phyloP scores from a whole-genome alignment of 92 coral and sea anemone species.

The Parazoanthus atlanticus region DNA sequence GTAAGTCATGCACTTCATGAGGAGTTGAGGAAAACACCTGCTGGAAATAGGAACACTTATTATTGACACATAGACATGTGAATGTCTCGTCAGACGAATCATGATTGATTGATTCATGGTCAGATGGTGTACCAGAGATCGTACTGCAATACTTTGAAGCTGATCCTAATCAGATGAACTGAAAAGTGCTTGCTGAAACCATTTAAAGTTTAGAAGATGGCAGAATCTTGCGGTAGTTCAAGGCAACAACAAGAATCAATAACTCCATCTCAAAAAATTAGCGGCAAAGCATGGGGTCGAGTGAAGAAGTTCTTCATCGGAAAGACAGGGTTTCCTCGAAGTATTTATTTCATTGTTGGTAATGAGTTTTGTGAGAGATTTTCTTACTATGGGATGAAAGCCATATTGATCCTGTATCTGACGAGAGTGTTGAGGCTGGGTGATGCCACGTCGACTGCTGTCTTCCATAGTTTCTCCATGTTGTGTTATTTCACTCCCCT shows the following conservation, averaged over 20 bases:
- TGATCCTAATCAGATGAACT: not conserved
- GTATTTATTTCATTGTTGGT: slow-evolving; percentile 78
- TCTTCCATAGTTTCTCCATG: slow-evolving; percentile 76
- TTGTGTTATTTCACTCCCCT: slow-evolving; percentile 83
- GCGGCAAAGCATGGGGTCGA: slow-evolving; percentile 80
- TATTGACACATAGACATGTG: no score
- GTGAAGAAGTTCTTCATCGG: slow-evolving; percentile 67
- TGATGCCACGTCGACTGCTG: slow-evolving; percentile 67
- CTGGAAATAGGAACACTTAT: no score
- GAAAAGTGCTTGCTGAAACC: not conserved
- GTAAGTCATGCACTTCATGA: not conserved
- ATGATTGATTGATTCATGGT: not conserved
- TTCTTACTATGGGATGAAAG: slow-evolving; percentile 87
- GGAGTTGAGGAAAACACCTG: no score
- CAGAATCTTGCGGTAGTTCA: not conserved
- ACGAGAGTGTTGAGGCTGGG: slow-evolving; percentile 57
- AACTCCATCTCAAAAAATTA: slow-evolving; percentile 45
- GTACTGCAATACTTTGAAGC: not conserved
- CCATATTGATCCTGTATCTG: slow-evolving; percentile 73
- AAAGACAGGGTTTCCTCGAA: slow-evolving; percentile 68
- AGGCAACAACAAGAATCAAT: not conserved
- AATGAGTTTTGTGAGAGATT: slow-evolving; percentile 86
- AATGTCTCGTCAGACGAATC: not conserved
- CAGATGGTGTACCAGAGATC: not conserved
- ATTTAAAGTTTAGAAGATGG: slow-evolving; percentile 2